Evolutionary conservation across 1,140 invertebrate genomes (phyloP).

Genomic region (Macrosteles quadrilineatus): DNA sequence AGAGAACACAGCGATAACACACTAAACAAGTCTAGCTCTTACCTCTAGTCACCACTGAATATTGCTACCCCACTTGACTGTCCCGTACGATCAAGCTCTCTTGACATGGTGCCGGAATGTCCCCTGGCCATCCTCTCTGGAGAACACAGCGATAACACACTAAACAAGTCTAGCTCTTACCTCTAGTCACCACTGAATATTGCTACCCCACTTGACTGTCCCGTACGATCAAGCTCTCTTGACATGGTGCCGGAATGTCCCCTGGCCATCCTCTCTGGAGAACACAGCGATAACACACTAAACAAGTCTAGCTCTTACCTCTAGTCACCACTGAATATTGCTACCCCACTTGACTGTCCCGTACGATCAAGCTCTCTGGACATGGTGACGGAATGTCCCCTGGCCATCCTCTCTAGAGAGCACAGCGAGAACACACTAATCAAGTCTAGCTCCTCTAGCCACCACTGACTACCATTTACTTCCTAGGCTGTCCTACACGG

Average conservation of each 20-base stretch:
- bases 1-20: neutral
- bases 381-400: constrained; percentile 15
- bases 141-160: neutral
- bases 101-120: constrained; percentile 24
- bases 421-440: neutral
- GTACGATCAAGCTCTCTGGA: constrained; percentile 31
- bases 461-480: neutral
- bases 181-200: too few relatives aligned
- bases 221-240: constrained; percentile 27
- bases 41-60: constrained; percentile 24
- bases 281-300: neutral
- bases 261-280: neutral
- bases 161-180: neutral
- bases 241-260: constrained; percentile 17
- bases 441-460: constrained; percentile 6
- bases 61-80: constrained; percentile 37
- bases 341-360: neutral
- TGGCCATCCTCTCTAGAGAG: neutral
- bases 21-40: neutral
- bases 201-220: constrained; percentile 34
- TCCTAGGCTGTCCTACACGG: constrained; percentile 29
- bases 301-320: constrained; percentile 3
- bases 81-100: constrained; percentile 20
- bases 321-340: neutral
- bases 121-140: neutral